phyloP scores from a whole-genome alignment of 2,888 invertebrate species.

The Parnassius orleans region DNA sequence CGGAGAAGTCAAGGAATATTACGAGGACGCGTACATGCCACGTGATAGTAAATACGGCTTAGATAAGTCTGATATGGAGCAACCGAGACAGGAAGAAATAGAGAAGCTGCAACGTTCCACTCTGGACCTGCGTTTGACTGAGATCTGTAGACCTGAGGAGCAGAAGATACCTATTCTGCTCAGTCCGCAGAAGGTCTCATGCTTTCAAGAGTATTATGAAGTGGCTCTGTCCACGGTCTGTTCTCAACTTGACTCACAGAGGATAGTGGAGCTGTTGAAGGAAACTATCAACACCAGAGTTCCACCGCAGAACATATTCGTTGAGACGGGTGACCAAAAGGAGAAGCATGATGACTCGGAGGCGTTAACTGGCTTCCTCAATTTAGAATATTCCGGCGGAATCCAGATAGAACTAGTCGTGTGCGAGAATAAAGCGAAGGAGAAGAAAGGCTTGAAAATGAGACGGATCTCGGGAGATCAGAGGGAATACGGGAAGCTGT shows the following conservation, averaged over 20 bases:
- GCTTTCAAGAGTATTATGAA: constrained; percentile 82
- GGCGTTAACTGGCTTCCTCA: constrained; percentile 77
- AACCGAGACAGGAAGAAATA: constrained; percentile 52
- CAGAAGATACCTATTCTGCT: constrained; percentile 61
- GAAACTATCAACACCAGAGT: constrained; percentile 89
- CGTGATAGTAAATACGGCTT: constrained; percentile 58
- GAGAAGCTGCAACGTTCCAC: constrained; percentile 70
- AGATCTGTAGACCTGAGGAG: constrained; percentile 61
- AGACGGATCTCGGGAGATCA: constrained; percentile 93
- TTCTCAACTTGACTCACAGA: constrained; percentile 88
- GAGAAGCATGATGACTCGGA: constrained; percentile 49
- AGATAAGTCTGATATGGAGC: constrained; percentile 60
- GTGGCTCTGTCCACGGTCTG: constrained; percentile 90
- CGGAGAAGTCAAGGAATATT: constrained; percentile 70
- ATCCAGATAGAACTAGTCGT: constrained; percentile 92
- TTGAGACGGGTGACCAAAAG: constrained; percentile 62
- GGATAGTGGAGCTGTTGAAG: constrained; percentile 90
- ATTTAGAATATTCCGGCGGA: constrained; percentile 89
- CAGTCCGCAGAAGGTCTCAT: constrained; percentile 66
- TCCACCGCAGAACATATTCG: constrained; percentile 83
- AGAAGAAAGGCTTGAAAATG: constrained; percentile 91
- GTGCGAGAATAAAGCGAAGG: constrained; percentile 85
- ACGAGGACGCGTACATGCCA: constrained; percentile 66
- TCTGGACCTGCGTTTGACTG: constrained; percentile 66
- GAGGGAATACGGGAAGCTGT: constrained; percentile 91